Evolutionary conservation across 2,888 invertebrate species (phyloP), one percentile per base, ranked within the genome.

Genomic region (Ischnura elegans): DNA sequence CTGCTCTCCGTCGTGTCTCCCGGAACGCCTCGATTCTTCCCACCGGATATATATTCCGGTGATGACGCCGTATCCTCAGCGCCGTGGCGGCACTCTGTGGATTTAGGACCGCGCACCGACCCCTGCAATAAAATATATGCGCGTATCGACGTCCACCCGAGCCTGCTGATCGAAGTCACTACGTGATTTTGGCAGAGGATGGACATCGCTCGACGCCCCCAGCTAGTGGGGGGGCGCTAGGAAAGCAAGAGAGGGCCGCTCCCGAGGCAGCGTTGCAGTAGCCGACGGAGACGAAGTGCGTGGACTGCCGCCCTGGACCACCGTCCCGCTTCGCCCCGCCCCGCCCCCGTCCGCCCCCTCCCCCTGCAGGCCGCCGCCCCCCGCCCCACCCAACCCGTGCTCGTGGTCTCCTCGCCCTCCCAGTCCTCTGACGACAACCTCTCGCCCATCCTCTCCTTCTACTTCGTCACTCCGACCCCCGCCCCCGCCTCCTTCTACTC

Each of bases 361-460:
- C 43, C 45, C 10, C 21, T 76, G 25, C 25, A 21, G 25, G 61
- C 19, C 21, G 43, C 42, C 85, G 3, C 42, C 25, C 19, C 43
- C n/a, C 45, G 2, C 45, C 46, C 45, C 76, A 13, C 21, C 43
- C 46, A 45, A 10, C 86, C 43, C 25, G 25, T 13, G 25, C 45
- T 86, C 46, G 46, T 86, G 6, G 45, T 86, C 86, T 45, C 45
- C 43, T 86, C 43, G 2, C 86, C 86, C 46, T 46, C 46, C 45
- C 43, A 43, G n/a, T 45, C 43, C 45, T 45, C 45, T 10, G 43
- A 43, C 46, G 45, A 43, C 43, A 46, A 43, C 43, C 86, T 86
- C 45, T 86, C 43, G 1, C 86, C 46, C 86, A 86, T 86, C 86
- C 86, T 86, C 25, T 86, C 86, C 46, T 46, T 86, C 86, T 86